Evolutionary conservation across 2,797 vertebrate species (phyloP).

Genomic region (Sebastes reedi): DNA sequence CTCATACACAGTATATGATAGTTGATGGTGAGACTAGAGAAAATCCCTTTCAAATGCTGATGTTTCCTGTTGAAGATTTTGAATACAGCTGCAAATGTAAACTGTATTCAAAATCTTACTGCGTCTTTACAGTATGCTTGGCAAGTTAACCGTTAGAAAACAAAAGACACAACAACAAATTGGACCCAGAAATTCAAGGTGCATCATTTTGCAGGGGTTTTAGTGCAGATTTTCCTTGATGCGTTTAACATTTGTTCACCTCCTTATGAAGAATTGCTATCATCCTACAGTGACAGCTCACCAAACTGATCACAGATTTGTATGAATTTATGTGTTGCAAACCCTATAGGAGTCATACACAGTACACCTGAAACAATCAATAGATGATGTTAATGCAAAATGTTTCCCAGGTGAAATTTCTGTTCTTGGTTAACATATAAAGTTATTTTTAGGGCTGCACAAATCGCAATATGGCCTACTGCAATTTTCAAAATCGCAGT

Average conservation of each 20-base stretch:
- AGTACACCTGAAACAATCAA: background rate
- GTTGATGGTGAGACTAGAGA: background rate
- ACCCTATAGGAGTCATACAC: background rate
- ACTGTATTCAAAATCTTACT: background rate
- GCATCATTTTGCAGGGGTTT: background rate
- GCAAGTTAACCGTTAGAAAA: background rate
- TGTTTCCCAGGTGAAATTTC: background rate
- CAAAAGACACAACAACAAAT: background rate
- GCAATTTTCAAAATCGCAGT: no score
- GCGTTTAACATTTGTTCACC: background rate
- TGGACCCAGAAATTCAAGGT: background rate
- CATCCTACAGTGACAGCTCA: background rate
- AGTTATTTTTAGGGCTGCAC: no score
- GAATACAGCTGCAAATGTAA: no score
- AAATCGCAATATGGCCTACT: no score
- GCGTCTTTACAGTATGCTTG: background rate
- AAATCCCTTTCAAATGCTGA: background rate
- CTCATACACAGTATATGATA: background rate
- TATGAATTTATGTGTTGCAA: background rate
- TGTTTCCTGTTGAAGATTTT: background rate
- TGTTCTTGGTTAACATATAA: background rate
- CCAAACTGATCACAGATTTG: background rate
- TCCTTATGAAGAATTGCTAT: background rate
- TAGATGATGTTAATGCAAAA: background rate
- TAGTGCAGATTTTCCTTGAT: background rate